Conservation (phyloP, 1,140 invertebrate species). For the Temnothorax longispinosus region DNA sequence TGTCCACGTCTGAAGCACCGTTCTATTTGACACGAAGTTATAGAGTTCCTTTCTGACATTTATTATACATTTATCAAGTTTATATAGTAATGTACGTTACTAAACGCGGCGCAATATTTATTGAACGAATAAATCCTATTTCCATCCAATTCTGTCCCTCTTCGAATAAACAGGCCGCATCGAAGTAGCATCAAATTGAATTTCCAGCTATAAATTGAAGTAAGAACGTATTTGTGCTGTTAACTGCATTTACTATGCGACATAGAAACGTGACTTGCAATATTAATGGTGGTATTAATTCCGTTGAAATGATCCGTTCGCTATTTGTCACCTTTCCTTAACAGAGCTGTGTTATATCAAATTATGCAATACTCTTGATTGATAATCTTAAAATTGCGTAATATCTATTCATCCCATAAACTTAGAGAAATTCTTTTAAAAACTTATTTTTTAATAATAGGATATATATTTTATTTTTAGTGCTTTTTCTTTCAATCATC, state of each 20-base stretch:
- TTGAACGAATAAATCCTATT: slow-evolving; percentile 11
- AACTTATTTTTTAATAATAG: background rate
- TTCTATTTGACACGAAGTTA: background rate
- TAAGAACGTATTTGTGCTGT: slow-evolving; percentile 27
- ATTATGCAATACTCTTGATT: background rate
- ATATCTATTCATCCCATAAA: background rate
- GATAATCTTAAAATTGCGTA: background rate
- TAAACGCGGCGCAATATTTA: background rate
- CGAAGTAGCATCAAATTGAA: slow-evolving; percentile 39
- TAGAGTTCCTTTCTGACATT: background rate
- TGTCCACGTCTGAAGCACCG: background rate
- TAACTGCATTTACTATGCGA: slow-evolving; percentile 20
- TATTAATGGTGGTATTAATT: slow-evolving; percentile 34
- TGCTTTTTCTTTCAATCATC: background rate
- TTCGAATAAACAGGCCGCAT: slow-evolving; percentile 33
- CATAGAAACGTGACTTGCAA: slow-evolving; percentile 48
- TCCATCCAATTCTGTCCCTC: background rate
- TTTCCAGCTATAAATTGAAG: slow-evolving; percentile 33
- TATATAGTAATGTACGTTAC: background rate
- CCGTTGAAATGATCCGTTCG: slow-evolving; percentile 10
- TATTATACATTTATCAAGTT: slow-evolving; percentile 3
- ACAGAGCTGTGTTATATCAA: background rate
- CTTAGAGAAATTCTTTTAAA: background rate
- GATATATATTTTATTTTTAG: background rate
- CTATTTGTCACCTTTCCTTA: background rate